A percentile compares a stretch with the other conserved stretches of the same genome.
These are phyloP conservation scores for Hippocampus abdominalis DNA, from an alignment of 2,113 vertebrate genomes.

Conservation along the genomic window DNA sequence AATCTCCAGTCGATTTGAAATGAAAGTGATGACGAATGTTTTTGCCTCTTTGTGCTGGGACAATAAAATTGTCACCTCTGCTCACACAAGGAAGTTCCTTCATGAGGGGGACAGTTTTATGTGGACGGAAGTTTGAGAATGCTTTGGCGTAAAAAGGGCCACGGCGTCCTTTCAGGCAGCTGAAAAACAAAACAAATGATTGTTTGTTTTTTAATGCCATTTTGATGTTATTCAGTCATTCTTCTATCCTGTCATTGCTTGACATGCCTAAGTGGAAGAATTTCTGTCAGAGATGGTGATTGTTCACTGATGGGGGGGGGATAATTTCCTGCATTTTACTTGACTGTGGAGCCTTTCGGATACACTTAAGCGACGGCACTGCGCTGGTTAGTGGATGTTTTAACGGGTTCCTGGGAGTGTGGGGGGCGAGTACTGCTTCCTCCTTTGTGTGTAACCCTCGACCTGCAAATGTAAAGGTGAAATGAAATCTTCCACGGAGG, in stretches of 20 bases:
- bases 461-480: constrained; percentile 80
- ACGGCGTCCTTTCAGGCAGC: constrained; percentile 68
- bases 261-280: constrained; percentile 70
- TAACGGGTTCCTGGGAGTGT: constrained; percentile 73
- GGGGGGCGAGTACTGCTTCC: constrained; percentile 72
- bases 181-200: constrained; percentile 55
- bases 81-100: constrained; percentile 80
- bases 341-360: constrained; percentile 70
- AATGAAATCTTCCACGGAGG: constrained; percentile 77
- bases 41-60: constrained; percentile 71
- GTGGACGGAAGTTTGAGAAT: constrained; percentile 70
- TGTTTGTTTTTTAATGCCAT: constrained; percentile 55
- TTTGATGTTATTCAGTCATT: constrained; percentile 60
- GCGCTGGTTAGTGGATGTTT: constrained; percentile 76
- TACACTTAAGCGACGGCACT: constrained; percentile 64
- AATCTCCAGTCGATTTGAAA: constrained; percentile 34
- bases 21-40: constrained; percentile 73
- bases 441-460: constrained; percentile 88
- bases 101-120: constrained; percentile 84
- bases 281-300: constrained; percentile 69
- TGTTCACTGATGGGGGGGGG: constrained; percentile 47
- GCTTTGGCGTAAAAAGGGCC: constrained; percentile 62
- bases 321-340: constrained; percentile 75
- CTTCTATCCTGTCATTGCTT: constrained; percentile 49
- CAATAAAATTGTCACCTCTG: constrained; percentile 88